Evolutionary conservation across 2,797 vertebrate genomes (phyloP).

Genomic region (Sebastes hubbsi): DNA sequence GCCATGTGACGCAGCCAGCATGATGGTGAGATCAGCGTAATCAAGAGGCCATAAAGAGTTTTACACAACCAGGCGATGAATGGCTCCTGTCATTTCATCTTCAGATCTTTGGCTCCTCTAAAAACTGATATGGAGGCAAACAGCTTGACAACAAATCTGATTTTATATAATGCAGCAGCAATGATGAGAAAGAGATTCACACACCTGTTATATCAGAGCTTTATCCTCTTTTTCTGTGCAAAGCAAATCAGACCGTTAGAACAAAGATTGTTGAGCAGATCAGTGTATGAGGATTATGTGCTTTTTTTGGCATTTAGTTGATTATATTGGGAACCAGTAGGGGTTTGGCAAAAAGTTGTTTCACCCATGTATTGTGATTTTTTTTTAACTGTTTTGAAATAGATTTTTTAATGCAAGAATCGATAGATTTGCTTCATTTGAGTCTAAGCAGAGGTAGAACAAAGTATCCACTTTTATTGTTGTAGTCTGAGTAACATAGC

Average conservation of each 20-base stretch:
- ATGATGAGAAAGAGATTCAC: neutral
- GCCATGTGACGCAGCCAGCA: constrained; percentile 72
- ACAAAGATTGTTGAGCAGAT: constrained; percentile 14
- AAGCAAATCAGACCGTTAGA: constrained; percentile 14
- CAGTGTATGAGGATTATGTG: constrained; percentile 17
- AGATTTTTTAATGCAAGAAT: no score
- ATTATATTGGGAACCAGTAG: neutral
- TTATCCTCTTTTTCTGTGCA: constrained; percentile 3
- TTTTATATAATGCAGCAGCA: neutral
- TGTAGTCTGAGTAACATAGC: no score
- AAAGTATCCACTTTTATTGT: no score
- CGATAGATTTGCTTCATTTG: no score
- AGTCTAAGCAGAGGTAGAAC: no score
- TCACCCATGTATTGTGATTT: no score
- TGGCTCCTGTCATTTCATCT: constrained; percentile 27
- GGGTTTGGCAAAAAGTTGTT: no score
- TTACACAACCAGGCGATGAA: constrained; percentile 48
- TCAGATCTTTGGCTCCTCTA: constrained; percentile 4
- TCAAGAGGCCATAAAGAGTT: constrained; percentile 64
- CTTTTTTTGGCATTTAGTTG: neutral
- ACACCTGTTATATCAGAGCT: neutral
- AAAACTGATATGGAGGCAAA: neutral
- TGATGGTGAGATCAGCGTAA: constrained; percentile 79
- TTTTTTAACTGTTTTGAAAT: no score
- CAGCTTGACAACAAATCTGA: neutral